These are phyloP conservation scores for Centrocercus urophasianus DNA, from an alignment of 2,113 vertebrate genomes.

Conservation along the genomic window DNA sequence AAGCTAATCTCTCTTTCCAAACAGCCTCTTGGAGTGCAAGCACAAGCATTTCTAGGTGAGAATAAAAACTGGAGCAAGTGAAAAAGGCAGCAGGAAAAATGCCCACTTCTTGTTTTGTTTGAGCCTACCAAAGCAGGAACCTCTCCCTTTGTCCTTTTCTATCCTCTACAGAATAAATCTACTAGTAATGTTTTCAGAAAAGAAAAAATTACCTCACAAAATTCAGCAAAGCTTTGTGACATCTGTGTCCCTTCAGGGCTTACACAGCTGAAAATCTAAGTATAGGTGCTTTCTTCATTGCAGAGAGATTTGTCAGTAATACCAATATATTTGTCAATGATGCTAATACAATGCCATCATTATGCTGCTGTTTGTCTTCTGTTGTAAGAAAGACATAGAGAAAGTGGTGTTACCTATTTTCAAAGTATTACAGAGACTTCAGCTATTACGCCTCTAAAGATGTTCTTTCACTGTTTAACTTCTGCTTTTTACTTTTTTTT, in stretches of 20 bases:
- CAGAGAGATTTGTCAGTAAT: neutral
- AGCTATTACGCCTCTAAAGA: neutral
- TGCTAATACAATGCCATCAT: neutral
- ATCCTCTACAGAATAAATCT: neutral
- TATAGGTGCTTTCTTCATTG: neutral
- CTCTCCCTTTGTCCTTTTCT: neutral
- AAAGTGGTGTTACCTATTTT: neutral
- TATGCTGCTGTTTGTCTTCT: neutral
- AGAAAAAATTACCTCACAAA: neutral
- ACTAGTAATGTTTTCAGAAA: neutral
- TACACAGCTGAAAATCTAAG: neutral
- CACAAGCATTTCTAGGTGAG: neutral
- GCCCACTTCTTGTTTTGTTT: neutral
- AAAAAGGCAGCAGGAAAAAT: slow-evolving; percentile 14
- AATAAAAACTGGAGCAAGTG: neutral
- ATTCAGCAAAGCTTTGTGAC: neutral
- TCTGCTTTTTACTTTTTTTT: neutral
- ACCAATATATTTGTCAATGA: neutral
- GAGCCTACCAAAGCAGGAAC: slow-evolving; percentile 1
- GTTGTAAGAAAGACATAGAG: neutral
- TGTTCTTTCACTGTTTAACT: neutral
- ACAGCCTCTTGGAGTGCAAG: neutral
- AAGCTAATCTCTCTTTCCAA: neutral
- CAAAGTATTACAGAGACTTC: neutral
- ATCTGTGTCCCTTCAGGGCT: neutral